phyloP scores from a whole-genome alignment of 2,888 invertebrate genomes.

The Xylota segnis region DNA sequence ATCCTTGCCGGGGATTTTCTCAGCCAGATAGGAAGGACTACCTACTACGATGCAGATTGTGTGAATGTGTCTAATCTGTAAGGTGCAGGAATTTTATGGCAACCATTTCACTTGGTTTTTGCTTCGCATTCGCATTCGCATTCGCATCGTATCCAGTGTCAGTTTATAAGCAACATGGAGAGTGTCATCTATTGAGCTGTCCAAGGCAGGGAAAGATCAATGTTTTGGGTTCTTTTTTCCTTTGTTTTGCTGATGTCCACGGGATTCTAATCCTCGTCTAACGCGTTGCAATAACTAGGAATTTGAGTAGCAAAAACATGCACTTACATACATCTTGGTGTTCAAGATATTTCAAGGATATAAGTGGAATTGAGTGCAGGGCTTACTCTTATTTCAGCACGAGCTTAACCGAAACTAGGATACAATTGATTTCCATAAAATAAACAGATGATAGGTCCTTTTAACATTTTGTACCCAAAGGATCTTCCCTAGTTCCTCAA shows the following conservation, averaged over 20 bases:
- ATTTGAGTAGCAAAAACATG: neutral
- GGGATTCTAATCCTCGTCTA: slow-evolving; percentile 14
- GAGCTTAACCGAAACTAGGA: too few relatives aligned
- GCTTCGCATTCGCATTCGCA: too few relatives aligned
- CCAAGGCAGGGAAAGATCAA: slow-evolving; percentile 17
- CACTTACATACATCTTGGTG: neutral
- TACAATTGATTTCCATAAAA: too few relatives aligned
- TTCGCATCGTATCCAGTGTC: slow-evolving; percentile 25
- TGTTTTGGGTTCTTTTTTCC: slow-evolving; percentile 11
- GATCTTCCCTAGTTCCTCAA: too few relatives aligned
- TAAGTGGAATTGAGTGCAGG: too few relatives aligned
- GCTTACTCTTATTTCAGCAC: too few relatives aligned
- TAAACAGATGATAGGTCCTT: too few relatives aligned
- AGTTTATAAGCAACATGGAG: slow-evolving; percentile 28
- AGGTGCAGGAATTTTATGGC: slow-evolving; percentile 21
- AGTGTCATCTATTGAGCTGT: slow-evolving; percentile 28
- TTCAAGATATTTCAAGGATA: too few relatives aligned
- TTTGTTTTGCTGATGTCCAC: slow-evolving; percentile 1
- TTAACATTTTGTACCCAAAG: too few relatives aligned
- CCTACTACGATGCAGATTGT: neutral
- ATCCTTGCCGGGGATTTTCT: slow-evolving; percentile 66
- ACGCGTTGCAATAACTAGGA: neutral
- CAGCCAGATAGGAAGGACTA: slow-evolving; percentile 2
- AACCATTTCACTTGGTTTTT: slow-evolving; percentile 41
- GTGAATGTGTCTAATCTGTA: slow-evolving; percentile 31